Base-by-base conservation (phyloP, 37 sponge, comb jelly and placozoan species). In the Cliona cf. orientalis region DNA sequence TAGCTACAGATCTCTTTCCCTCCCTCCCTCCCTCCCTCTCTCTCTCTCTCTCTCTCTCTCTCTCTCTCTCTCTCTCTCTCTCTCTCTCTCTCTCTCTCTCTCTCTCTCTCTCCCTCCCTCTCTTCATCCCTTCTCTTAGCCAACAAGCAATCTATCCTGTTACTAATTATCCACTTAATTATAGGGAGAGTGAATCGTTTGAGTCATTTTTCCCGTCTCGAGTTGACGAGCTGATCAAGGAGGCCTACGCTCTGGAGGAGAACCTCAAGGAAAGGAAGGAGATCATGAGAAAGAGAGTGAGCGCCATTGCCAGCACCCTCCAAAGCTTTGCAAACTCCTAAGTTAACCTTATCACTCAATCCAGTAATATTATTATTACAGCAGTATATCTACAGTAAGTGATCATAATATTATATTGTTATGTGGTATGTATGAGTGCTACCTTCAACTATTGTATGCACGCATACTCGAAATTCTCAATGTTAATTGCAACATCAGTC, bases 171-270 rank as follows among this genome's bases (percentile, higher is more conserved):
- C 14, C 14, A 19, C 9, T 49, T 49, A 44, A 44, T 9, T 14
- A 29, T 29, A 93, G 94, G 63, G 86, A 79, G 46, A 78, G 83
- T 43, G 90, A 85, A 40, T 46, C 64, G 1, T 93, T 85, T 93
- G 94, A 93, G 70, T 22, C 23, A 25, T 78, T 89, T 42, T 74
- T 72, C 33, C 65, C 84, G 0, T 43, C 66, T 3, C 74, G 87
- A 32, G 34, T 94, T 74, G 94, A 94, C 23, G 91, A 87, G 28
- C 31, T 90, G 56, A 53, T 94, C 58, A 89, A 57, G 41, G 79
- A 86, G 39, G 91, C 91, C 5, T 66, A 59, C 11, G 43, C 44
- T 22, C 42, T 89, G 36, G 87, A 87, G 70, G 76, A 86, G 63
- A 70, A 42, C 37, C 64, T 90, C 9, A 62, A 44, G 53, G 65